Base-by-base conservation (phyloP, 2,888 invertebrate species). In the Selenia dentaria region DNA sequence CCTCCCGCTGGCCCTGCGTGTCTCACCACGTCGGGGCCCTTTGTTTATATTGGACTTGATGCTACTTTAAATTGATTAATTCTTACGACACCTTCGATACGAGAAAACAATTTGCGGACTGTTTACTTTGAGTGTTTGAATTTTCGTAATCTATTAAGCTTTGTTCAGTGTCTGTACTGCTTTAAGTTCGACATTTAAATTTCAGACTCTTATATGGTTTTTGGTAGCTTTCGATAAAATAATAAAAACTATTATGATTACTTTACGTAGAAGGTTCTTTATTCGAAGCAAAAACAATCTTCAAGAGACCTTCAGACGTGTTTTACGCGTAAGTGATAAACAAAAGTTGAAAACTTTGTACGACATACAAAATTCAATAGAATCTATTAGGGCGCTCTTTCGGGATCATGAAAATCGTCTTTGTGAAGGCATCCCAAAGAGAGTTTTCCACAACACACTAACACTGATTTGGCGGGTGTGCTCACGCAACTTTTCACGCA, bases 361-460 rank as follows among this genome's bases (percentile, higher is more conserved):
- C 44, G 31, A 31, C 48, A 62, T 60, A 60, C 58, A 53, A 71
- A 67, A 64, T 74, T 68, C 67, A 74, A 72, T 68, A 63, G 62
- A 74, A 70, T 71, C 64, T 72, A 74, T 73, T 69, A 71, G 62
- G 57, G 58, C 56, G 50, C 59, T 58, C 63, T 59, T 67, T 65
- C 64, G 63, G 71, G 75, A 76, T 76, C 70, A 72, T 75, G 76
- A 78, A 84, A 85, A 83, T 75, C 69, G 72, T 69, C 65, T 67
- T 70, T 83, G 80, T 88, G 86, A 74, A 89, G 74, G 76, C 85
- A 72, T 71, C 87, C 81, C 87, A 78, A 70, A 81, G 76, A 83
- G 86, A 87, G 83, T 88, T 88, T 90, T 88, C 86, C 80, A 88
- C 89, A 82, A 87, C 84, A 79, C 83, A 86, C 89, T 72, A 84